Conservation (phyloP, 1,140 invertebrate species). For the Apocrypta bakeri region DNA sequence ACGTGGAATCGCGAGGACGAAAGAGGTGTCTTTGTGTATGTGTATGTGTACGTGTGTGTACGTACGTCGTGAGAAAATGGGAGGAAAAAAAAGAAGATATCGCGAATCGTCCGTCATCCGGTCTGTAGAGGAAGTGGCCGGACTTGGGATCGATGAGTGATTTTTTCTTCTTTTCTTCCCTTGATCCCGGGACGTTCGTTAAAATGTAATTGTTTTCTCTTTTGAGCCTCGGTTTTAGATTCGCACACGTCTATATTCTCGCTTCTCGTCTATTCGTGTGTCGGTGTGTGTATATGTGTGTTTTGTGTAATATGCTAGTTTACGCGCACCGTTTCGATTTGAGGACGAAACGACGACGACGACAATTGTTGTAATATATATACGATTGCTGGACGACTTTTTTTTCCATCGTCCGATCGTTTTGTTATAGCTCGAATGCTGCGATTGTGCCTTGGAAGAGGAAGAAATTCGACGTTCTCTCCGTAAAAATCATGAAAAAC, state of each 20-base stretch:
- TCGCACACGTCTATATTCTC: background rate
- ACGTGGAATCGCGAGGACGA: slow-evolving; percentile 33
- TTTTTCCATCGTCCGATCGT: background rate
- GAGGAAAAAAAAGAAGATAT: no score
- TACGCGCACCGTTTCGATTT: slow-evolving; percentile 26
- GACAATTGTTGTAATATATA: slow-evolving; percentile 30
- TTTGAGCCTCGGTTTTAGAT: background rate
- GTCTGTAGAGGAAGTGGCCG: slow-evolving; percentile 46
- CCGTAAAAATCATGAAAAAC: slow-evolving; percentile 8
- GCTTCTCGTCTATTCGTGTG: background rate
- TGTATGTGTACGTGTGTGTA: background rate
- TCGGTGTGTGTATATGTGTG: slow-evolving; percentile 18
- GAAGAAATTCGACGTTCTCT: slow-evolving; percentile 20
- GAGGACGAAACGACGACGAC: slow-evolving; percentile 38
- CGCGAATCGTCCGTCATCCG: background rate
- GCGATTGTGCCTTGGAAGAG: slow-evolving; percentile 41
- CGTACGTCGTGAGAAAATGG: background rate
- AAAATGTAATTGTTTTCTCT: background rate
- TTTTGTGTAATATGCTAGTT: slow-evolving; percentile 2
- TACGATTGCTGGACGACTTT: background rate
- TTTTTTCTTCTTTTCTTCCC: slow-evolving; percentile 21
- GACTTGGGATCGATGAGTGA: background rate
- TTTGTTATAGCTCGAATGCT: slow-evolving; percentile 33
- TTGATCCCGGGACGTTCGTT: slow-evolving; percentile 1
- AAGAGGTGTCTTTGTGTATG: slow-evolving; percentile 5